These are phyloP conservation scores for Pollenia griseotomentosa DNA, from an alignment of 2,888 invertebrate species.

Conservation along the genomic window DNA sequence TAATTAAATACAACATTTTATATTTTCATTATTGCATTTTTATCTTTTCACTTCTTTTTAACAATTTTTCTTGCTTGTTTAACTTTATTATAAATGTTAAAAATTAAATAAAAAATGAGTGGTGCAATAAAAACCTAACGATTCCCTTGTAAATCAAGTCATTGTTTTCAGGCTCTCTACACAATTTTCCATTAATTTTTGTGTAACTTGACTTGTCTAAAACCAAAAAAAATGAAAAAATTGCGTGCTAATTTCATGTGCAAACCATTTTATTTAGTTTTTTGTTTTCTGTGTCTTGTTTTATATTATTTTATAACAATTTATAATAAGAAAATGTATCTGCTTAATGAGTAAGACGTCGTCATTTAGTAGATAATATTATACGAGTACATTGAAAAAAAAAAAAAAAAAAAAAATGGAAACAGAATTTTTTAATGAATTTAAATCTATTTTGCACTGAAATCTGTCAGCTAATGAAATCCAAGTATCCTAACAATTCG, in stretches of 20 bases:
- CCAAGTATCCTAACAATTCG: no score
- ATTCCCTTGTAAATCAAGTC: slow-evolving; percentile 65
- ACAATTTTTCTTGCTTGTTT: slow-evolving; percentile 26
- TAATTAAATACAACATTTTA: slow-evolving; percentile 39
- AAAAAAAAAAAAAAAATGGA: slow-evolving; percentile 4
- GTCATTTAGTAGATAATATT: background rate
- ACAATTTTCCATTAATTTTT: slow-evolving; percentile 63
- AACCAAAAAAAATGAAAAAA: slow-evolving; percentile 25
- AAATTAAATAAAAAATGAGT: slow-evolving; percentile 4
- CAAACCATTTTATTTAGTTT: slow-evolving; percentile 40
- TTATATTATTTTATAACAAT: slow-evolving; percentile 50
- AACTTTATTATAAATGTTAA: slow-evolving; percentile 51
- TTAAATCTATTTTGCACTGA: no score
- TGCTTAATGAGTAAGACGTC: background rate
- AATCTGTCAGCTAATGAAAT: no score
- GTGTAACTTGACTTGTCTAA: slow-evolving; percentile 59
- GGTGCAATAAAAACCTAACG: slow-evolving; percentile 33
- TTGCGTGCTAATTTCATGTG: slow-evolving; percentile 70
- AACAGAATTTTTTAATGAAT: no score
- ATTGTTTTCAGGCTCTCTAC: slow-evolving; percentile 63
- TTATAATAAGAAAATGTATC: slow-evolving; percentile 16
- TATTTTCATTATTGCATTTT: slow-evolving; percentile 6
- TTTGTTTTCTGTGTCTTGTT: background rate
- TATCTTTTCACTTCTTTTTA: slow-evolving; percentile 15
- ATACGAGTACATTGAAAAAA: slow-evolving; percentile 1